Conservation (phyloP, 2,888 invertebrate species). For the Noctua janthe region DNA sequence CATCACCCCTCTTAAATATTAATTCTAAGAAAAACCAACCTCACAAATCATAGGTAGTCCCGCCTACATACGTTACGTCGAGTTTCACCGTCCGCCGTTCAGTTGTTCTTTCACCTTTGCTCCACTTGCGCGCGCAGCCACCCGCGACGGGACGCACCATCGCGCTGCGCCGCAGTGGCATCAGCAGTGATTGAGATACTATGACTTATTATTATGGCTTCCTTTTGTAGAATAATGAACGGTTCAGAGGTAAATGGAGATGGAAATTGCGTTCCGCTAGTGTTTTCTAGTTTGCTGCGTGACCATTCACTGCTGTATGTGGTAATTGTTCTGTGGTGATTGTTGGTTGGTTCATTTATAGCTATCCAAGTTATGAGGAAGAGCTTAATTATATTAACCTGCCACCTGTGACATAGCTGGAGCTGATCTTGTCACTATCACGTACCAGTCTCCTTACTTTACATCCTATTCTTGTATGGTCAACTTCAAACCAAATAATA, state of each 20-base stretch:
- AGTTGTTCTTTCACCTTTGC: slow-evolving; percentile 89
- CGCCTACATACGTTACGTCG: slow-evolving; percentile 47
- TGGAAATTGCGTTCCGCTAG: slow-evolving; percentile 40
- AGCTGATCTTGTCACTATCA: not conserved
- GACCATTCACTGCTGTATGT: slow-evolving; percentile 16
- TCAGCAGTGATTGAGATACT: slow-evolving; percentile 61
- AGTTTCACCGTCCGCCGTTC: slow-evolving; percentile 68
- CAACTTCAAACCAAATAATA: not conserved
- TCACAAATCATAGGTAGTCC: slow-evolving; percentile 47
- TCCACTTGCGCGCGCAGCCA: slow-evolving; percentile 83
- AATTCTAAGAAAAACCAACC: slow-evolving; percentile 31
- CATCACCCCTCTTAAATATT: not conserved
- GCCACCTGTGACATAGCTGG: not conserved
- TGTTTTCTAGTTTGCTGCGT: slow-evolving; percentile 4
- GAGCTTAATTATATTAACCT: not conserved
- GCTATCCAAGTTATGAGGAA: not conserved
- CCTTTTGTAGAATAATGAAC: slow-evolving; percentile 55
- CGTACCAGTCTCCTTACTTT: not conserved
- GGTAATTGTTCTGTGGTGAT: slow-evolving; percentile 5
- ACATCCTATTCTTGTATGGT: not conserved
- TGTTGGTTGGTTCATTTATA: not conserved
- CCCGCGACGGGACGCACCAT: slow-evolving; percentile 84
- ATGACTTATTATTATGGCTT: slow-evolving; percentile 54
- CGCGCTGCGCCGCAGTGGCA: slow-evolving; percentile 63
- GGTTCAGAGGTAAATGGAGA: slow-evolving; percentile 38